A percentile compares a stretch with the other conserved stretches of the same genome.
These are phyloP conservation scores for Horisme vitalbata DNA, from an alignment of 2,888 invertebrate genomes.

Conservation along the genomic window DNA sequence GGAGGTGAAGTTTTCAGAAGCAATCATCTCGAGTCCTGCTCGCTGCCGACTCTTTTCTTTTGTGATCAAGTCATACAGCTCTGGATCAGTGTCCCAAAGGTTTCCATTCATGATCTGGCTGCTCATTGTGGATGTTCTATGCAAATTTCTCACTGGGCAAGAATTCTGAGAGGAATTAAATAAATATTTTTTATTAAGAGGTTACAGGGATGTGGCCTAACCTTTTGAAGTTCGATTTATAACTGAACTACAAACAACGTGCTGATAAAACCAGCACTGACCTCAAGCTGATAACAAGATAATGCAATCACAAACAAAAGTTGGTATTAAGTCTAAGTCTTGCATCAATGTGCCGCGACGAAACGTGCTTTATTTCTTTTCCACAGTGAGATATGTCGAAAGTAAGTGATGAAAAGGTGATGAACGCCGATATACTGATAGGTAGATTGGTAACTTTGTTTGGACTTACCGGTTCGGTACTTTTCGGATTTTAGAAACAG, in stretches of 20 bases:
- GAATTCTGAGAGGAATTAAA: slow-evolving; percentile 43
- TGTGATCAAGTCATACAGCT: slow-evolving; percentile 90
- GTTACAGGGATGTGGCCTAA: slow-evolving; percentile 27
- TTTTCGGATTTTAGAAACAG: no score
- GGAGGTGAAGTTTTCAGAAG: slow-evolving; percentile 98
- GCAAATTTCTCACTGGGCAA: slow-evolving; percentile 41
- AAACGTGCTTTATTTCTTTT: slow-evolving; percentile 23
- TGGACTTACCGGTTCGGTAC: no score
- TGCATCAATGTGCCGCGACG: slow-evolving; percentile 28
- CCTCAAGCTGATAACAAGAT: slow-evolving; percentile 59
- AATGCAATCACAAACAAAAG: slow-evolving; percentile 69
- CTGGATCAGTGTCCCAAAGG: slow-evolving; percentile 92
- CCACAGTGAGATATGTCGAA: no score
- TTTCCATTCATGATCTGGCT: slow-evolving; percentile 83
- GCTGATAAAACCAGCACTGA: slow-evolving; percentile 52
- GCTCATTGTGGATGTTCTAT: slow-evolving; percentile 59
- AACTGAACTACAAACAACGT: slow-evolving; percentile 43
- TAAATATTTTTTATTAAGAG: background rate
- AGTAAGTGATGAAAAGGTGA: no score
- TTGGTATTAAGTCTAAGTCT: slow-evolving; percentile 42
- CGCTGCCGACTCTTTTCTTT: slow-evolving; percentile 94
- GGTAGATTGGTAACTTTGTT: no score
- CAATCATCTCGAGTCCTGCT: slow-evolving; percentile 96
- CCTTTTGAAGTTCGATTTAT: slow-evolving; percentile 33
- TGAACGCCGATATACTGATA: no score